Evolutionary conservation across 2,888 invertebrate species (phyloP), one percentile per base, ranked within the genome.

Genomic region (Empis stercorea): DNA sequence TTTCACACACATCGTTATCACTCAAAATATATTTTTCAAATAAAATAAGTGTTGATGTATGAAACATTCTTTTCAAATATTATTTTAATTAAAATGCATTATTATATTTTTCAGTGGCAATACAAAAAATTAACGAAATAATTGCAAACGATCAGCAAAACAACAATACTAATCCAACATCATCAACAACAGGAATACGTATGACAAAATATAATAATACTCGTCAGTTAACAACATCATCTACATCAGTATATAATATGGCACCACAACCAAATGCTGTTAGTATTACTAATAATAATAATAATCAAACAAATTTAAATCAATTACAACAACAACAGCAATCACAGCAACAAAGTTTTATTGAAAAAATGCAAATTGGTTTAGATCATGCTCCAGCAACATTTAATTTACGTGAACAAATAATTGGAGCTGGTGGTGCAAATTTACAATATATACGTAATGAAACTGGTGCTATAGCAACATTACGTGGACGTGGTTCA

Each of bases 361-460:
- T 55, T 64, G 86, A 87, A 65, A 86, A 85, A 70, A 76, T 87
- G 54, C 80, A 80, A 57, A 76, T 86, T 57, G 85, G 85, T 37
- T 71, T 87, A 55, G 86, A 87, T 59, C 79, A 82, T 72, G 80
- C 84, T 45, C 84, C 85, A 27, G 77, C 80, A 52, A 75, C 78
- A 52, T 87, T 85, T 65, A 83, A 85, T 64, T 76, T 86, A 55
- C 78, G 82, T 61, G 78, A 79, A 54, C 80, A 84, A 59, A 76
- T 87, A 56, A 72, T 84, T 53, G 87, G 87, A 9, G 72, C 75
- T 61, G 77, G 77, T 59, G 80, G 80, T 45, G 79, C 81, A 23
- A 82, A 84, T 68, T 72, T 87, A 58, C 78, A 83, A 58, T 87
- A 86, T 57, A 86, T 87, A 55, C 73, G 81, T 54, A 79, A 78